These are phyloP conservation scores for Diplodus sargus DNA, from an alignment of 2,797 vertebrate species.

Conservation along the genomic window DNA sequence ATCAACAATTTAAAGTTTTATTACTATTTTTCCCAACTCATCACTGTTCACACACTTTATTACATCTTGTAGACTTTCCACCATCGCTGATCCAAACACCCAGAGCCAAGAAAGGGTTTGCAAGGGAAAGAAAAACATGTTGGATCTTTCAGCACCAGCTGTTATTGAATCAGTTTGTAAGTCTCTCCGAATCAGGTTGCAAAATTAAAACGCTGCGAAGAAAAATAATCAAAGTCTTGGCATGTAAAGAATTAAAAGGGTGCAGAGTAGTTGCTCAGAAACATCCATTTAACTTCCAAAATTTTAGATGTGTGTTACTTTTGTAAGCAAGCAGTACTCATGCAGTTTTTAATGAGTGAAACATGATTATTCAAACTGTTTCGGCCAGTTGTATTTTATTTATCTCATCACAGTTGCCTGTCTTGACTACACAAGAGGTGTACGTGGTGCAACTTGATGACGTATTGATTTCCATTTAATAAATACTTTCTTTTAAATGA, in stretches of 20 bases:
- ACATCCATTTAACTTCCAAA: background rate
- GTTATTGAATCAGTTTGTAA: background rate
- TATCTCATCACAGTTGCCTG: no score
- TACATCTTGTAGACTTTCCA: background rate
- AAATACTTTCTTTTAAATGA: background rate
- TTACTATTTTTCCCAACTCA: background rate
- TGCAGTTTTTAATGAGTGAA: no score
- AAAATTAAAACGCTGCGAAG: no score
- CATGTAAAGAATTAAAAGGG: no score
- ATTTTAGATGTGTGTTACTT: no score
- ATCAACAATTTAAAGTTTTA: background rate
- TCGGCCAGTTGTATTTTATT: no score
- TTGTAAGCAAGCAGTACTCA: no score
- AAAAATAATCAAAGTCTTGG: no score
- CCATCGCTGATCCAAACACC: background rate
- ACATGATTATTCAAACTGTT: no score
- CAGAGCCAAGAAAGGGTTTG: no score
- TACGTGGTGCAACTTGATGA: background rate
- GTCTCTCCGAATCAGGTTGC: background rate
- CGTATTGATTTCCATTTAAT: background rate
- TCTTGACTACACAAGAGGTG: no score
- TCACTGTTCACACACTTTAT: background rate
- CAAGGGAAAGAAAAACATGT: background rate
- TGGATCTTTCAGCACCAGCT: background rate
- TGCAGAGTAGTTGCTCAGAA: no score